A percentile compares a stretch with the other conserved stretches of the same genome.
These are phyloP conservation scores for Cheilosia vernalis DNA, from an alignment of 2,888 invertebrate genomes.

Conservation along the genomic window DNA sequence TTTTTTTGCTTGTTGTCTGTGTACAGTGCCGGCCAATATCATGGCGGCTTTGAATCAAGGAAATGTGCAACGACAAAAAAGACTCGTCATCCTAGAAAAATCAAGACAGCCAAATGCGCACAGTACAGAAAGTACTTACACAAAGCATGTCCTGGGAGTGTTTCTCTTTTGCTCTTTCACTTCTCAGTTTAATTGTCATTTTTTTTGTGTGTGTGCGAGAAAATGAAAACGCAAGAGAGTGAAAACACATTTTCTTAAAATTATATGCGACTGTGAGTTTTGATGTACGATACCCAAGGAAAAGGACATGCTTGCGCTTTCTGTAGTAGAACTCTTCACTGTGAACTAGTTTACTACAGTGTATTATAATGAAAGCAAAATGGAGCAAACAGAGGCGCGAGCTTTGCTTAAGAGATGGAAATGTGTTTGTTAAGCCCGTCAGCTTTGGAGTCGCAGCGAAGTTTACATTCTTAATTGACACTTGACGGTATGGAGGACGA, in stretches of 20 bases:
- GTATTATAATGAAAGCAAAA: conserved; percentile 67
- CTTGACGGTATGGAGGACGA: conserved; percentile 32
- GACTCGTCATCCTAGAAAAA: conserved; percentile 33
- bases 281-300: background rate
- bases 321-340: conserved; percentile 24
- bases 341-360: conserved; percentile 60
- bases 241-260: conserved; percentile 19
- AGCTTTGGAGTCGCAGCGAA: conserved; percentile 17
- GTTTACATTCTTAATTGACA: conserved; percentile 67
- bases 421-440: conserved; percentile 1
- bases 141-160: conserved; percentile 41
- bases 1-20: background rate
- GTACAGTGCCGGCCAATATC: conserved; percentile 1
- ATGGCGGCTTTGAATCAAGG: background rate
- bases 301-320: conserved; percentile 50
- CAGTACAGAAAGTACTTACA: conserved; percentile 20
- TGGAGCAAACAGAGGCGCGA: conserved; percentile 23
- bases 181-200: conserved; percentile 70
- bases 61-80: background rate
- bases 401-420: conserved; percentile 17
- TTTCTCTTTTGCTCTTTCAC: conserved; percentile 43
- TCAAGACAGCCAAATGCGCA: conserved; percentile 31
- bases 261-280: conserved; percentile 11
- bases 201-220: conserved; percentile 28
- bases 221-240: conserved; percentile 54